Conservation (phyloP, 1,140 invertebrate genomes). For the Heliconius congener region DNA sequence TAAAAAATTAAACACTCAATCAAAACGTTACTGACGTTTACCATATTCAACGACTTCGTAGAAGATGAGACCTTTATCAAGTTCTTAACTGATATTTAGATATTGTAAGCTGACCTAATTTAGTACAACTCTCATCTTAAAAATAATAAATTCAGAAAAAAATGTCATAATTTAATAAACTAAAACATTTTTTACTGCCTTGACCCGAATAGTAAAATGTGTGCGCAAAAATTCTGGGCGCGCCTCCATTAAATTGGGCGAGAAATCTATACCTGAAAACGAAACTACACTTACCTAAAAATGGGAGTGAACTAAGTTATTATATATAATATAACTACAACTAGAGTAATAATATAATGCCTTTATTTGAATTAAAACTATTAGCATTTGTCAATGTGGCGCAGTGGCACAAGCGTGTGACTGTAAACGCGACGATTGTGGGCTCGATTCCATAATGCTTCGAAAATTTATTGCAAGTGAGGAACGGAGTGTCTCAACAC, state of each 20-base stretch:
- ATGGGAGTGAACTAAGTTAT: not conserved
- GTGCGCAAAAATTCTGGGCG: slow-evolving; percentile 48
- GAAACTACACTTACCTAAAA: slow-evolving; percentile 24
- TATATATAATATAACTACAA: not conserved
- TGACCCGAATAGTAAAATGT: slow-evolving; percentile 32
- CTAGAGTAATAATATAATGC: not conserved
- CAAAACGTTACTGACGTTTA: not conserved
- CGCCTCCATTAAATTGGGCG: slow-evolving; percentile 51
- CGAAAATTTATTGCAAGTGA: too few species aligned
- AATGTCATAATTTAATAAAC: slow-evolving; percentile 22
- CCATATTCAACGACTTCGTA: not conserved
- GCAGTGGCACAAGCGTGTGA: too few species aligned
- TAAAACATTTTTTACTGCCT: slow-evolving; percentile 23
- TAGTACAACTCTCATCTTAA: not conserved
- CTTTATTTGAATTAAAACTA: not conserved
- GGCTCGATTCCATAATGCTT: too few species aligned
- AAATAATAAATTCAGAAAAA: not conserved
- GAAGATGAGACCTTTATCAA: not conserved
- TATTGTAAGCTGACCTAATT: not conserved
- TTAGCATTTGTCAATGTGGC: too few species aligned
- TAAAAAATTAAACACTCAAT: not conserved
- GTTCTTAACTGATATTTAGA: not conserved
- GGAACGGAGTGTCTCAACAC: too few species aligned
- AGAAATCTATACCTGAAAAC: slow-evolving; percentile 47
- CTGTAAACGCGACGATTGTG: too few species aligned